Percentiles rank a stretch among this genome's conserved stretches.
phyloP scores from a whole-genome alignment of 2,113 vertebrate species.

The Eurypyga helias region DNA sequence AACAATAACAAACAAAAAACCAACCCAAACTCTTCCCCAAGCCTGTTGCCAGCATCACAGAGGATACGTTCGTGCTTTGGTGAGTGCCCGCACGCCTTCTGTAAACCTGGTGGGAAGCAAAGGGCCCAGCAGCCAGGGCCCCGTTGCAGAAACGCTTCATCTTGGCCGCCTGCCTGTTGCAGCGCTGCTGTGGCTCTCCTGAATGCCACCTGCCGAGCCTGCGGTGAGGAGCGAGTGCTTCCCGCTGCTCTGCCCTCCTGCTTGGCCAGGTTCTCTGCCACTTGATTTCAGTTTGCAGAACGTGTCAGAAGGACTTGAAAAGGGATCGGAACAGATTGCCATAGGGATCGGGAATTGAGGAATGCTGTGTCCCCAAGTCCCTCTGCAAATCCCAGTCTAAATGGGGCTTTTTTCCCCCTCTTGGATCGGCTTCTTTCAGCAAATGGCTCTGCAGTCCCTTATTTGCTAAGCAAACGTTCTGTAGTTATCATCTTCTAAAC shows the following conservation, averaged over 20 bases:
- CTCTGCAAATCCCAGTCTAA: neutral
- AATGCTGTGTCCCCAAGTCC: neutral
- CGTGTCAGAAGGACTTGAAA: neutral
- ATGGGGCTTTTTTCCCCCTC: neutral
- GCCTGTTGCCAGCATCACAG: neutral
- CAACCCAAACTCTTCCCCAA: neutral
- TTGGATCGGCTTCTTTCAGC: neutral
- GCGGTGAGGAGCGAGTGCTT: neutral
- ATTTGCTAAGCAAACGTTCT: neutral
- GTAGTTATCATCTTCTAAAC: neutral
- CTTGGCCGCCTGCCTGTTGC: neutral
- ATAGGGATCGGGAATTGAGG: fast-evolving
- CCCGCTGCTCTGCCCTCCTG: neutral
- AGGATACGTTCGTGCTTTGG: neutral
- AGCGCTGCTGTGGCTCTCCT: neutral
- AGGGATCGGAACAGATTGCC: neutral
- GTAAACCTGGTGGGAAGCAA: neutral
- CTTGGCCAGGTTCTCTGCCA: neutral
- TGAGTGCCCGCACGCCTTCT: neutral
- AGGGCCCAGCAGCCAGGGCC: neutral
- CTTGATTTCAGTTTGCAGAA: neutral
- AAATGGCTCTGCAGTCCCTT: no score
- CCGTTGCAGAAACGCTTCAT: neutral
- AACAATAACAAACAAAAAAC: neutral
- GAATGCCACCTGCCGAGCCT: neutral